phyloP scores from a whole-genome alignment of 2,113 vertebrate genomes.

The Sphaerodactylus townsendi region DNA sequence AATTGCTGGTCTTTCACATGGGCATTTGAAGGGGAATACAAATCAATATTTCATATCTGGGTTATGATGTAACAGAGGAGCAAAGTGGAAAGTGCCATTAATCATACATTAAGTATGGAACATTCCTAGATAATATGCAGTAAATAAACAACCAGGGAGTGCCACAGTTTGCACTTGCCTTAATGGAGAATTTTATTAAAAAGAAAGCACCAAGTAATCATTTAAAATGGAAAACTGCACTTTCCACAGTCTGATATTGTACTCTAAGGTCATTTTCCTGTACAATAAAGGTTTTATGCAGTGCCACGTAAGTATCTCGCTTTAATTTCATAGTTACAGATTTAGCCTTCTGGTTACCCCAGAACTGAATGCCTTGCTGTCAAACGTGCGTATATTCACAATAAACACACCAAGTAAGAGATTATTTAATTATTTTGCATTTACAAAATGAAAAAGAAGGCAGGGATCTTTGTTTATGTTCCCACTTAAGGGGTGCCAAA shows the following conservation, averaged over 20 bases:
- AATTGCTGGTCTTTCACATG: conserved; percentile 34
- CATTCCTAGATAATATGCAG: conserved; percentile 3
- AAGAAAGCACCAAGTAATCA: conserved; percentile 17
- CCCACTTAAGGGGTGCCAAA: not conserved
- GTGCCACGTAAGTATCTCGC: not conserved
- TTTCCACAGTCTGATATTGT: conserved; percentile 41
- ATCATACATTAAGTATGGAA: conserved; percentile 25
- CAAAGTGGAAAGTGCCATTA: conserved; percentile 3
- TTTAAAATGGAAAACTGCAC: conserved; percentile 31
- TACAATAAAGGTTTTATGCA: conserved; percentile 26
- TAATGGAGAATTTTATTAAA: conserved; percentile 21
- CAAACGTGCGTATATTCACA: not conserved
- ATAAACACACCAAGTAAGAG: not conserved
- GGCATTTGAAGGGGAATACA: conserved; percentile 14
- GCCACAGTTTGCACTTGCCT: conserved; percentile 10
- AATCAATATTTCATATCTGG: conserved; percentile 17
- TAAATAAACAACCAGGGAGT: conserved; percentile 11
- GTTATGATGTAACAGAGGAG: conserved; percentile 25
- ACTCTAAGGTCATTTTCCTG: conserved; percentile 21
- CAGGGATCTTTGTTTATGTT: not conserved
- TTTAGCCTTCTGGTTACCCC: conserved; percentile 1
- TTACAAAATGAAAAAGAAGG: not conserved
- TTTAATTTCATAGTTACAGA: conserved; percentile 45
- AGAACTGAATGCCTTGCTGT: not conserved
- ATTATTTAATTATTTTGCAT: not conserved